Evolutionary conservation across 2,113 vertebrate species (phyloP), one percentile per base, ranked within the genome.

Genomic region (Anarrhichthys ocellatus): DNA sequence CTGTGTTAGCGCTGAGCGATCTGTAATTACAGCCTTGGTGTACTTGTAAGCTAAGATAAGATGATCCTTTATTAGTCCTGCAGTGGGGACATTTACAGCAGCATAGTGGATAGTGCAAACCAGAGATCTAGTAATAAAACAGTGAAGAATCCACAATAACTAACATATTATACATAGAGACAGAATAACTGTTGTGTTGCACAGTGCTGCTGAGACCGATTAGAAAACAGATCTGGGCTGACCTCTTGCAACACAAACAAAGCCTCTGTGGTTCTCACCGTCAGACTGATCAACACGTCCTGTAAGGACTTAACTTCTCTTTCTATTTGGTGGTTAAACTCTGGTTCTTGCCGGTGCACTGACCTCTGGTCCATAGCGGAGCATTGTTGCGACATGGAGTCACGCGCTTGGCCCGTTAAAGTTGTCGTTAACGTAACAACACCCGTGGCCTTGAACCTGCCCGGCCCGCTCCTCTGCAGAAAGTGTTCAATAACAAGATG

Each of bases 371-470:
- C 56, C 24, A 22, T n/a, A 38, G 48, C 72, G 8, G 38, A 63
- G 58, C 27, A 5, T 70, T 42, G 27, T 10, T 83, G 50, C 40
- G 4, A 18, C 18, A 14, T 8, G 2, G 11, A 42, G 52, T 84
- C 73, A 67, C 73, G 15, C 11, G 24, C 80, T 71, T 64, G 68
- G 24, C 48, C 48, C n/a, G 64, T 83, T 50, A 4, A 58, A 48
- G 71, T 32, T 3, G 18, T 48, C 7, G 13, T 65, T 63, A 58
- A 62, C 48, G 48, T 36, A 66, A 83, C 80, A 44, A 76, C 88
- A 56, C 72, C 79, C 81, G 44, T 18, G 56, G 36, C 79, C 44
- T 75, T 83, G 76, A 79, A 90, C 89, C 4, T 79, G 14, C 58
- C 58, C 46, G 1, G 27, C 76, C 42, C 73, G 64, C 79, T 42